Base-by-base conservation (phyloP, 1,140 invertebrate genomes). In the Papilio glaucus region DNA sequence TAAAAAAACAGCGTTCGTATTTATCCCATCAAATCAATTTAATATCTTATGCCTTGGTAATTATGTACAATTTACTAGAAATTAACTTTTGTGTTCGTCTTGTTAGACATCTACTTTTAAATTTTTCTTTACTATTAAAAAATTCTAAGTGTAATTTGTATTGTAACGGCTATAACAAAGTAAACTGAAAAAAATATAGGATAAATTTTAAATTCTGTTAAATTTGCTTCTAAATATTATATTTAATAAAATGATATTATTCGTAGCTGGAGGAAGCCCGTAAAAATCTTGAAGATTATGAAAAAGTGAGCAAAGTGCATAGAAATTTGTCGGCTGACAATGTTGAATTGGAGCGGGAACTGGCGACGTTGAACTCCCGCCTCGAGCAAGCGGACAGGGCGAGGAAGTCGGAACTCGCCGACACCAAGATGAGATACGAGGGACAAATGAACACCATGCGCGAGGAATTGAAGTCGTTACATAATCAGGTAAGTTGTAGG, bases 381-480 rank as follows among this genome's bases (percentile, higher is more conserved):
- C 87, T 98, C 38, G 94, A 95, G 63, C 95, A 96, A 83, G 95
- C 95, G 26, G 97, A 99, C 77, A 97, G 97, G 80, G 93, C 95
- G 4, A 95, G 97, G 49, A 97, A 97, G 85, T 95, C 96, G 0
- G 98, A 99, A 84, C 87, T 98, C 15, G 95, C 96, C 2, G 96
- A 98, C 57, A 96, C 97, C 73, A 98, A 98, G 87, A 94, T 97
- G 84, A 95, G 98, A 13, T 98, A 98, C 82, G 98, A 99, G 85
- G 96, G 96, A 70, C 96, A 98, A 84, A 95, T 98, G 79, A 96
- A 96, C 57, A 95, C 97, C 13, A 96, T 99, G 79, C 95, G 96
- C 73, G 97, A 97, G 71, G 98, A 99, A 91, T 95, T 98, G 12
- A 96, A 97, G 72, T 95, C 96, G 0, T 94, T 98, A 77, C 97